A percentile compares a stretch with the other conserved stretches of the same genome.
phyloP scores from a whole-genome alignment of 2,888 invertebrate genomes.

The Pheosia tremula region DNA sequence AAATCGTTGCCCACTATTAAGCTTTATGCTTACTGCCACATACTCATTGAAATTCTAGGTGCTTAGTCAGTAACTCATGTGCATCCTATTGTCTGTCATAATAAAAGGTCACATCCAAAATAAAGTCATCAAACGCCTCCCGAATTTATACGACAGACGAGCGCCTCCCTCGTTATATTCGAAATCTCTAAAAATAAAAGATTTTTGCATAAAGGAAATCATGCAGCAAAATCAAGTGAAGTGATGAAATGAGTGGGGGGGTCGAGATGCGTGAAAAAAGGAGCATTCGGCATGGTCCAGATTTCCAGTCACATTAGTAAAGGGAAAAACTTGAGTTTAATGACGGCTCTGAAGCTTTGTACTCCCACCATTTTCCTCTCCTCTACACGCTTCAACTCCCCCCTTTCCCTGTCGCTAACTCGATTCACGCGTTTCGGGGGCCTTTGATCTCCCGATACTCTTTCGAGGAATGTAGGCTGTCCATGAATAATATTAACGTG shows the following conservation, averaged over 20 bases:
- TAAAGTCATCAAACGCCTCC: constrained; percentile 19
- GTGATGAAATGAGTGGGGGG: background rate
- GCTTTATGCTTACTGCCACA: no score
- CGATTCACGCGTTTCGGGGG: constrained; percentile 63
- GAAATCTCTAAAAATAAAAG: constrained; percentile 59
- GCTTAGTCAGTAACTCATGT: background rate
- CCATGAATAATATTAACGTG: constrained; percentile 45
- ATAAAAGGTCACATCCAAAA: constrained; percentile 31
- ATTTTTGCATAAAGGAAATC: constrained; percentile 52
- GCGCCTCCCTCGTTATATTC: constrained; percentile 53
- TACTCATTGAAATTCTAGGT: no score
- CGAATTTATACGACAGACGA: constrained; percentile 18
- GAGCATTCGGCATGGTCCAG: constrained; percentile 52
- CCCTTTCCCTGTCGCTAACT: constrained; percentile 43
- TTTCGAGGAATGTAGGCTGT: constrained; percentile 45
- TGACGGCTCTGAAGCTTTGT: constrained; percentile 59
- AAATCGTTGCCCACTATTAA: no score
- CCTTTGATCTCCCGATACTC: constrained; percentile 62
- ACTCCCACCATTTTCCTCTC: constrained; percentile 27
- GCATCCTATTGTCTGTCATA: constrained; percentile 11
- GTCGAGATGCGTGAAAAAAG: constrained; percentile 43
- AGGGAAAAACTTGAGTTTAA: constrained; percentile 60
- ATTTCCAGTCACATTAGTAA: constrained; percentile 43
- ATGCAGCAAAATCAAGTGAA: constrained; percentile 40
- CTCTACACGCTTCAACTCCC: constrained; percentile 20